These are phyloP conservation scores for Lethenteron reissneri DNA, from an alignment of 2,113 vertebrate species.

Conservation along the genomic window DNA sequence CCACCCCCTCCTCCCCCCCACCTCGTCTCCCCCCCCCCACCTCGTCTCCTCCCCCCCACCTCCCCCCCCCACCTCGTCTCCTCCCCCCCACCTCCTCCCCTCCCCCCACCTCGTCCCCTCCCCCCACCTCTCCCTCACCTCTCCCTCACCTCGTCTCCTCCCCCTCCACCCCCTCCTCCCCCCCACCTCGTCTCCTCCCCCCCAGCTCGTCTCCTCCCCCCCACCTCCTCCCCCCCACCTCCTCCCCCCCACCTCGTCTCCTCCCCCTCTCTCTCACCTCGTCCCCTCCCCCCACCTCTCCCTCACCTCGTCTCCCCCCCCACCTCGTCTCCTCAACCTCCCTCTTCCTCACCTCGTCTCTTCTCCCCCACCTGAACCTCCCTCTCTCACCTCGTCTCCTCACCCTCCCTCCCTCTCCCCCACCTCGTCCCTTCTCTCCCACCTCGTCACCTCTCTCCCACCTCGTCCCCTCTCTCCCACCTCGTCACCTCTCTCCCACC, in stretches of 20 bases:
- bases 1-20: too few species aligned
- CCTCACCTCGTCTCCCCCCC: not conserved
- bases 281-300: not conserved
- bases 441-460: too few species aligned
- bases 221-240: too few species aligned
- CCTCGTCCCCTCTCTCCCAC: not conserved
- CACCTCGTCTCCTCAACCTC: not conserved
- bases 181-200: too few species aligned
- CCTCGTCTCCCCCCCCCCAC: not conserved
- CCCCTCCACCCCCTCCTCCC: too few species aligned
- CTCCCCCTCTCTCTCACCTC: accelerated
- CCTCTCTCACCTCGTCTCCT: not conserved
- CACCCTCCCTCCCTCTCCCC: too few species aligned
- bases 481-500: too few species aligned
- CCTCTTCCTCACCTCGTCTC: not conserved
- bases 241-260: too few species aligned
- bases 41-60: not conserved
- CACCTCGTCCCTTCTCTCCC: not conserved
- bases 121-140: not conserved
- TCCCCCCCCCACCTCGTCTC: not conserved
- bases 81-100: not conserved
- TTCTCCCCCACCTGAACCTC: not conserved
- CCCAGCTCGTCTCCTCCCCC: too few species aligned
- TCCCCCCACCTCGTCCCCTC: too few species aligned
- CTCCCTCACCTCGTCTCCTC: not conserved